A percentile compares a stretch with the other conserved stretches of the same genome.
These are phyloP conservation scores for Psittacula echo DNA, from an alignment of 2,797 vertebrate species.

Conservation along the genomic window DNA sequence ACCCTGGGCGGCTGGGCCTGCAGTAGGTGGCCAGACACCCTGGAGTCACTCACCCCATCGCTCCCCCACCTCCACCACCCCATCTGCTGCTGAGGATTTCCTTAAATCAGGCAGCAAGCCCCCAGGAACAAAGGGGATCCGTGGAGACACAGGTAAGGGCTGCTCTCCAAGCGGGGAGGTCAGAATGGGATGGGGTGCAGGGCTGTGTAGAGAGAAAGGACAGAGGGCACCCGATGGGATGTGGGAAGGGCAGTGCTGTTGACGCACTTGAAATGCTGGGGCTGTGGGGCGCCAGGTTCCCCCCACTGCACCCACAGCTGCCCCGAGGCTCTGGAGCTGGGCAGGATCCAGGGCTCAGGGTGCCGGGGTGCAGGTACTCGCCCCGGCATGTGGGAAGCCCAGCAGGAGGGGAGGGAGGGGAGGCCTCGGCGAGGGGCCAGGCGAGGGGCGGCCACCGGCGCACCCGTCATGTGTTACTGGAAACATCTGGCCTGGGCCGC, in stretches of 20 bases:
- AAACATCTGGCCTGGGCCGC: slow-evolving; percentile 59
- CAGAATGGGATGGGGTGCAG: background rate
- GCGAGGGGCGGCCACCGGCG: background rate
- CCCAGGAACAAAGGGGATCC: fast-evolving
- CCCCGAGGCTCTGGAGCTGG: background rate
- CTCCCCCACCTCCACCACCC: background rate
- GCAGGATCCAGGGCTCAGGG: background rate
- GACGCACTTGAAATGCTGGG: background rate
- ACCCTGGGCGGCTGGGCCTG: background rate
- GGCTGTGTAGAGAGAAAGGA: fast-evolving
- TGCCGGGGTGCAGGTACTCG: background rate
- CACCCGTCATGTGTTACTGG: slow-evolving; percentile 37
- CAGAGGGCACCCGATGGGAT: background rate
- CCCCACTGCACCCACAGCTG: background rate
- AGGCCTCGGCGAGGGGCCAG: slow-evolving; percentile 24
- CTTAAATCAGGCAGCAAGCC: background rate
- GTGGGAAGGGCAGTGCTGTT: background rate
- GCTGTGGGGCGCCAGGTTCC: background rate
- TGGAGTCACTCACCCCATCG: fast-evolving
- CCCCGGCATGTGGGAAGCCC: background rate
- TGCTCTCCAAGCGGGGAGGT: fast-evolving
- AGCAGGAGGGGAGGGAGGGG: background rate
- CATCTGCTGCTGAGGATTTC: fast-evolving
- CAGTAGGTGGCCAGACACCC: background rate
- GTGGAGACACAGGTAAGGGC: background rate